A percentile compares a stretch with the other conserved stretches of the same genome.
These are phyloP conservation scores for Rhogogaster chlorosoma DNA, from an alignment of 2,888 invertebrate genomes.

Conservation along the genomic window DNA sequence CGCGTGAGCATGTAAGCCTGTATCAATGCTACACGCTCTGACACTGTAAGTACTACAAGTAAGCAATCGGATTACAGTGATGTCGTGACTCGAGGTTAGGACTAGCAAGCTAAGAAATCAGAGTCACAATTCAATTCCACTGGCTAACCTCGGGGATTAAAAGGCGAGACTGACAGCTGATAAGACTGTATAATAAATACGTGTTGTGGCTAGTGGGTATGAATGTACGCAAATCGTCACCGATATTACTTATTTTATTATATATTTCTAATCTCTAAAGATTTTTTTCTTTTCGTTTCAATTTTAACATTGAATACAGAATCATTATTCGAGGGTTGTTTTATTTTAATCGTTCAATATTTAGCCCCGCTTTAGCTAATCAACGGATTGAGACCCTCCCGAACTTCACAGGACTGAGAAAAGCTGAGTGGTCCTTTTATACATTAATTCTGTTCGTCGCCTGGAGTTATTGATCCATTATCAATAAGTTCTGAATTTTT, in stretches of 20 bases:
- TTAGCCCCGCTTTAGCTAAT: background rate
- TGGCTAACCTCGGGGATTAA: constrained; percentile 3
- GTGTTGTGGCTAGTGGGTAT: background rate
- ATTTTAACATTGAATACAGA: background rate
- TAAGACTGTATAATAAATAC: background rate
- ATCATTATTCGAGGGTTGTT: background rate
- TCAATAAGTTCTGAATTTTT: too few relatives aligned
- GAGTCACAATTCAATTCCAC: constrained; percentile 11
- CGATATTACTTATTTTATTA: background rate
- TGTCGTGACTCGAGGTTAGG: constrained; percentile 27
- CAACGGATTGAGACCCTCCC: background rate
- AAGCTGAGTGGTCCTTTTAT: background rate
- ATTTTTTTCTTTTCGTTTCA: background rate
- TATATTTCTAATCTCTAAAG: background rate
- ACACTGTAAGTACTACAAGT: constrained; percentile 31
- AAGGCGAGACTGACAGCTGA: constrained; percentile 10
- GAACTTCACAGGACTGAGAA: background rate
- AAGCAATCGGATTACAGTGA: constrained; percentile 26
- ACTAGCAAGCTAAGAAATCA: background rate
- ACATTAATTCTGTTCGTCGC: too few relatives aligned
- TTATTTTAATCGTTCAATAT: background rate
- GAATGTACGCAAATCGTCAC: background rate
- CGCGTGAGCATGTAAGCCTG: constrained; percentile 22
- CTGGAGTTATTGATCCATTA: background rate
- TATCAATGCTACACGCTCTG: constrained; percentile 31